Evolutionary conservation across 2,888 invertebrate species (phyloP).

Genomic region (Protophormia terraenovae): DNA sequence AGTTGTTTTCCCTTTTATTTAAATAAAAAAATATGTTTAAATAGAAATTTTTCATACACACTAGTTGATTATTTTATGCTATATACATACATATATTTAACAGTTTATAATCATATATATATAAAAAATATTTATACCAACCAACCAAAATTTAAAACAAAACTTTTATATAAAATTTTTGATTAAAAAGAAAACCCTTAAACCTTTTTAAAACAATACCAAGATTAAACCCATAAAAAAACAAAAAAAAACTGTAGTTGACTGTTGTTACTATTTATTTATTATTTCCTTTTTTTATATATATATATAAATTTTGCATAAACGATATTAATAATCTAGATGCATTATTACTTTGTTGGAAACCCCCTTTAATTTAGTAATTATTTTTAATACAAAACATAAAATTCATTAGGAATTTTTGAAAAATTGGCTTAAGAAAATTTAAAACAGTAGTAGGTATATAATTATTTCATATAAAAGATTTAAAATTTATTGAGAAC

Average conservation of each 20-base stretch:
- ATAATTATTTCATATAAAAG: conserved; percentile 54
- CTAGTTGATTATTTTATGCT: conserved; percentile 68
- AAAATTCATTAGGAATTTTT: conserved; percentile 59
- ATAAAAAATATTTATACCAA: conserved; percentile 36
- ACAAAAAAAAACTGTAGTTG: conserved; percentile 77
- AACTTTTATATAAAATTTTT: conserved; percentile 39
- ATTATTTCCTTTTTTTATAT: conserved; percentile 51
- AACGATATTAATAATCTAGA: conserved; percentile 66
- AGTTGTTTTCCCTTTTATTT: conserved; percentile 29
- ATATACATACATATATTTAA: conserved; percentile 69
- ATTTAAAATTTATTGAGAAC: conserved; percentile 15
- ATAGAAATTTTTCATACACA: conserved; percentile 65
- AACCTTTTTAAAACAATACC: conserved; percentile 24
- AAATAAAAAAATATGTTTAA: conserved; percentile 55
- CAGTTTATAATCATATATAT: conserved; percentile 72
- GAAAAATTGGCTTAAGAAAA: conserved; percentile 43
- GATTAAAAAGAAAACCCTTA: conserved; percentile 35
- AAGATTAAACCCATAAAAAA: conserved; percentile 65
- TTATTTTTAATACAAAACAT: conserved; percentile 37
- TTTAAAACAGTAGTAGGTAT: conserved; percentile 24
- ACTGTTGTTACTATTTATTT: conserved; percentile 75
- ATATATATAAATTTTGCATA: conserved; percentile 63
- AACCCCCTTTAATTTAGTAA: conserved; percentile 62
- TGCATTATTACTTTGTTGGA: conserved; percentile 66
- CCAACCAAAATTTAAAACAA: conserved; percentile 20